Conservation (phyloP, 2,113 vertebrate species). For the Greenwoodochromis staneri region DNA sequence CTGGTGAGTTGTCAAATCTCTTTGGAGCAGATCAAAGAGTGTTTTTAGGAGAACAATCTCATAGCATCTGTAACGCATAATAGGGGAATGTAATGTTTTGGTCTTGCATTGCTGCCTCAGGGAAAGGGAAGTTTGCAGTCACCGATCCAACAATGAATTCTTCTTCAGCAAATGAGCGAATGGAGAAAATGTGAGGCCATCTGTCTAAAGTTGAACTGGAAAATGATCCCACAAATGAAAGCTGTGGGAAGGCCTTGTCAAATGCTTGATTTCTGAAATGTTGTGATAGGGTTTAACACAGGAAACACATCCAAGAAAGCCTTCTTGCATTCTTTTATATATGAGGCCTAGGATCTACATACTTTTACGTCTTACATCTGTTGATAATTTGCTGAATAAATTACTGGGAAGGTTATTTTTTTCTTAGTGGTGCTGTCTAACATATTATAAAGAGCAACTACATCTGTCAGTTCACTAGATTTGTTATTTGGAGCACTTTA, state of each 20-base stretch:
- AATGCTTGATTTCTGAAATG: neutral
- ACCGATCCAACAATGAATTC: neutral
- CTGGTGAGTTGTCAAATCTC: neutral
- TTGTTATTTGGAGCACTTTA: neutral
- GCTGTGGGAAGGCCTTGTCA: neutral
- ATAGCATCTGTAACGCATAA: neutral
- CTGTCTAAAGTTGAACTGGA: neutral
- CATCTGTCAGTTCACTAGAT: neutral
- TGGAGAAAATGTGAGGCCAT: neutral
- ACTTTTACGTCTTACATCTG: neutral
- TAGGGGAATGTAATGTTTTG: neutral
- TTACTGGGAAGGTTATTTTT: neutral
- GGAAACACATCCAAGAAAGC: neutral
- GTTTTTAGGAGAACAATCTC: neutral
- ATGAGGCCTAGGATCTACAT: neutral
- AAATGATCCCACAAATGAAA: neutral
- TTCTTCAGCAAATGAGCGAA: neutral
- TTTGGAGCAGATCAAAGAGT: neutral
- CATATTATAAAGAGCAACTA: neutral
- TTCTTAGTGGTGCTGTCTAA: neutral
- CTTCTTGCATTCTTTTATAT: neutral
- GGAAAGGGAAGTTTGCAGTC: neutral
- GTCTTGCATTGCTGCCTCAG: neutral
- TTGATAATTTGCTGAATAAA: neutral
- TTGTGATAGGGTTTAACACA: neutral